These are phyloP conservation scores for Horisme vitalbata DNA, from an alignment of 2,888 invertebrate genomes.

Conservation along the genomic window DNA sequence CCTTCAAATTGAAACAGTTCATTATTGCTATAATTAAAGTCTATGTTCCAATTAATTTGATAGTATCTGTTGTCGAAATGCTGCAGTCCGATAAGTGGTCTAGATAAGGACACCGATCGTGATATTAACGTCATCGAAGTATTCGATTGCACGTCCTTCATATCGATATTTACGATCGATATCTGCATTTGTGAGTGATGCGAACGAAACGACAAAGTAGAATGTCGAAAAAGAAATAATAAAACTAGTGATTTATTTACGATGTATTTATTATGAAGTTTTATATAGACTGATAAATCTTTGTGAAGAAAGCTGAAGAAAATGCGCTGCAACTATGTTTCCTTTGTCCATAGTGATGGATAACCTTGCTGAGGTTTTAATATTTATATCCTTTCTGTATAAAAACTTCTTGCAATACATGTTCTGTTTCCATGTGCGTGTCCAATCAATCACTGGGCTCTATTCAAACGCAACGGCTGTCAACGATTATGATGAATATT, in stretches of 20 bases:
- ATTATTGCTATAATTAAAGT: conserved; percentile 57
- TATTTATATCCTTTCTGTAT: conserved; percentile 27
- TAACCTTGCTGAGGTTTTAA: conserved; percentile 39
- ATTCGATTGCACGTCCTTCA: conserved; percentile 40
- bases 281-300: conserved; percentile 6
- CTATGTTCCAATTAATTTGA: conserved; percentile 65
- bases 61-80: conserved; percentile 61
- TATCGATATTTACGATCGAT: conserved; percentile 41
- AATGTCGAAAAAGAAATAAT: conserved; percentile 19
- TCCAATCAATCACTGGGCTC: conserved; percentile 53
- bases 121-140: conserved; percentile 41
- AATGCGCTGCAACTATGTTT: conserved; percentile 19
- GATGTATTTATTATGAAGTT: conserved; percentile 5
- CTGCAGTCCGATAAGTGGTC: conserved; percentile 61
- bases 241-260: conserved; percentile 13
- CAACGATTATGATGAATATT: conserved; percentile 59
- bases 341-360: conserved; percentile 39
- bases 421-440: conserved; percentile 46
- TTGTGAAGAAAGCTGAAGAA: conserved; percentile 10
- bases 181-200: conserved; percentile 28
- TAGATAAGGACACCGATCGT: conserved; percentile 56
- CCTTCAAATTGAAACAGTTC: conserved; percentile 42
- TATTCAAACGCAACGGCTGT: conserved; percentile 53
- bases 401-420: conserved; percentile 41
- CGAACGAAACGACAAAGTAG: conserved; percentile 16